Evolutionary conservation across 2,888 invertebrate species (phyloP).

Genomic region (Drosophila buzzatii): DNA sequence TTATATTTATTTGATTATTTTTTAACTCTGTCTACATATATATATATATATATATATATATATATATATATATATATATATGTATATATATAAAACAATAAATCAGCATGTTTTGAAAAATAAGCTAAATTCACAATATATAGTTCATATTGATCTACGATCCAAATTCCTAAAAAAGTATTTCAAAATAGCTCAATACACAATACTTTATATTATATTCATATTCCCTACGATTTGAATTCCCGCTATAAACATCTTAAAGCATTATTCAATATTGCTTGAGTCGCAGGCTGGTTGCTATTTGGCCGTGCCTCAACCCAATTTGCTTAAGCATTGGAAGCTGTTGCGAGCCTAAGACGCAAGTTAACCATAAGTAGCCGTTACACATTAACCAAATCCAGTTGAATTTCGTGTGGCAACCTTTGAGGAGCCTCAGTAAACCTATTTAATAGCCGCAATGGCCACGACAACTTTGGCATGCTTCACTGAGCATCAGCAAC

Average conservation of each 20-base stretch:
- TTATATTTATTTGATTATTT: too few relatives aligned
- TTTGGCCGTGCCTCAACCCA: neutral
- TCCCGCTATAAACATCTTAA: neutral
- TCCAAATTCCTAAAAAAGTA: too few relatives aligned
- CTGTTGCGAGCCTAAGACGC: neutral
- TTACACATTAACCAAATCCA: conserved; percentile 41
- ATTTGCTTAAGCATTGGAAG: neutral
- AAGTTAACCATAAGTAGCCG: conserved; percentile 31
- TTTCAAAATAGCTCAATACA: too few relatives aligned
- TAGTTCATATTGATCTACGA: too few relatives aligned
- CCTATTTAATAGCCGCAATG: conserved; percentile 62
- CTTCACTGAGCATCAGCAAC: conserved; percentile 41
- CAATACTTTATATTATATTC: too few relatives aligned
- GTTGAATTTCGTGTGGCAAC: conserved; percentile 35
- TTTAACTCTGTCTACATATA: too few relatives aligned
- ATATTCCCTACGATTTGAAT: neutral
- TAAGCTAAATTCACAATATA: too few relatives aligned
- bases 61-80: too few relatives aligned
- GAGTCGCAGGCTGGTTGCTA: neutral
- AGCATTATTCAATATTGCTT: neutral
- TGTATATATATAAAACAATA: too few relatives aligned
- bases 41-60: too few relatives aligned
- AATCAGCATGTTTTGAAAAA: too few relatives aligned
- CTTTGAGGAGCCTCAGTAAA: conserved; percentile 48
- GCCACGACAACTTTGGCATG: conserved; percentile 52